Conservation (phyloP, 2,888 invertebrate genomes). For the Melipona beecheii region DNA sequence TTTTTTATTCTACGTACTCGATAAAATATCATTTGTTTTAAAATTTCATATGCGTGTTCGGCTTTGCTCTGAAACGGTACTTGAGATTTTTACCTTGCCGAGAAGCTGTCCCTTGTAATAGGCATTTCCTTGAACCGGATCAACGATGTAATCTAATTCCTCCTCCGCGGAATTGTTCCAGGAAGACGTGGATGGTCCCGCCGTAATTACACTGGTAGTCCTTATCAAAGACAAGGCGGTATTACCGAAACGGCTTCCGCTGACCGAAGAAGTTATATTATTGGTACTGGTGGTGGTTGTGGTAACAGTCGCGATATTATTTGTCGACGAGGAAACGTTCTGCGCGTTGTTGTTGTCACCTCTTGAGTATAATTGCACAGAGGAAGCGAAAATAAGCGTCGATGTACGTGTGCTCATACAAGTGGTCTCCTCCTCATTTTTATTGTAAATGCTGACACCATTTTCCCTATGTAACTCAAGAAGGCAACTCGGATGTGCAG, state of each 20-base stretch:
- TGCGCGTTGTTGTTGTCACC: slow-evolving; percentile 51
- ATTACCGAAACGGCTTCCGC: slow-evolving; percentile 59
- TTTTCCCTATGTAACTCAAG: slow-evolving; percentile 40
- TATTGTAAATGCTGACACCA: slow-evolving; percentile 29
- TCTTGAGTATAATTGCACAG: slow-evolving; percentile 52
- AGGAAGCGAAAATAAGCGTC: slow-evolving; percentile 60
- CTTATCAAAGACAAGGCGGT: slow-evolving; percentile 54
- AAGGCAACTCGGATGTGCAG: slow-evolving; percentile 44
- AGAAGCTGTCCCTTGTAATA: slow-evolving; percentile 80
- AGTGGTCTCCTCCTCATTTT: slow-evolving; percentile 58
- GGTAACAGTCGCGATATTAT: slow-evolving; percentile 30
- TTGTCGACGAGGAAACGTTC: slow-evolving; percentile 55
- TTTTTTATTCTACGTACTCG: no score
- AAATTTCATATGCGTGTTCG: no score
- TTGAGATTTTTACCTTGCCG: slow-evolving; percentile 75
- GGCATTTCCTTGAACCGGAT: slow-evolving; percentile 79
- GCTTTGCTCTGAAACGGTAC: no score
- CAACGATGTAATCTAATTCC: slow-evolving; percentile 78
- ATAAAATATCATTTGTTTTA: no score
- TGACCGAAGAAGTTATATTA: slow-evolving; percentile 55
- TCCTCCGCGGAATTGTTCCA: slow-evolving; percentile 74
- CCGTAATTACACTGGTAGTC: slow-evolving; percentile 57
- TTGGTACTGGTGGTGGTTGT: slow-evolving; percentile 36
- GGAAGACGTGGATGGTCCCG: slow-evolving; percentile 72
- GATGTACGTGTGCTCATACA: slow-evolving; percentile 65